These are phyloP conservation scores for human DNA, from an alignment of 2,113 vertebrate genomes.

Conservation along the genomic window GRCh38 chr3:78810501-78811000, in stretches of 20 bases:
- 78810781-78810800: background rate
- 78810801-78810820: background rate
- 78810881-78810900: background rate
- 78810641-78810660: background rate
- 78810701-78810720: background rate
- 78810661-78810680: background rate
- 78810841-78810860: slow-evolving; percentile 13
- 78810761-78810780: background rate
- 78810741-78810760: background rate
- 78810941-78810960: background rate
- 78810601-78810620: background rate
- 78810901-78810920: background rate
- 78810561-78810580: background rate
- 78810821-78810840: background rate
- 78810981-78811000: background rate
- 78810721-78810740: background rate
- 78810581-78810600: background rate
- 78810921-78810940: background rate
- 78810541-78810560: background rate
- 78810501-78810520: background rate
- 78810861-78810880: background rate
- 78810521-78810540: background rate
- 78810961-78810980: background rate
- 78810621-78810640: background rate
- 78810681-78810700: background rate